These are phyloP conservation scores for Tribolium freemani DNA, from an alignment of 2,888 invertebrate genomes.

Conservation along the genomic window DNA sequence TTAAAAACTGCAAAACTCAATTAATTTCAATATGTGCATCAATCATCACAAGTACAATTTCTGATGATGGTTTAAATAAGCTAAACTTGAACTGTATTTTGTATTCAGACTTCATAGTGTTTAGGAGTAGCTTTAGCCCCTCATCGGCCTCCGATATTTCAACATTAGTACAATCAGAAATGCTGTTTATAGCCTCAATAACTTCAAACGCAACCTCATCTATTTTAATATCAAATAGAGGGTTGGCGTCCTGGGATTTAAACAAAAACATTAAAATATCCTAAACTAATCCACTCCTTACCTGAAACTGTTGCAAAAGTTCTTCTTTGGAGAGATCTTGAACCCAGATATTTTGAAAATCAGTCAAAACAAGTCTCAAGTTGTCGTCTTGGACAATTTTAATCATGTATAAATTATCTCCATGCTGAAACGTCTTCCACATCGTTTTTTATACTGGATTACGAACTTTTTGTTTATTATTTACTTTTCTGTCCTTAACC, in stretches of 20 bases:
- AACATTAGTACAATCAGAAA: slow-evolving; percentile 39
- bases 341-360: slow-evolving; percentile 60
- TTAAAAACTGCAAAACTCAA: slow-evolving; percentile 48
- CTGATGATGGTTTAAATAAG: slow-evolving; percentile 40
- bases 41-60: slow-evolving; percentile 38
- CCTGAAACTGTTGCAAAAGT: slow-evolving; percentile 57
- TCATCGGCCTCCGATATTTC: slow-evolving; percentile 41
- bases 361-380: slow-evolving; percentile 53
- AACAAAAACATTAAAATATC: too few species aligned
- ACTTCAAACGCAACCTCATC: slow-evolving; percentile 46
- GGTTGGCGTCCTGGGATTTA: slow-evolving; percentile 58
- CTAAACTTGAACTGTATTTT: slow-evolving; percentile 37
- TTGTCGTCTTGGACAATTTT: slow-evolving; percentile 44
- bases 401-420: slow-evolving; percentile 55
- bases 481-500: too few species aligned
- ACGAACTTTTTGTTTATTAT: too few species aligned
- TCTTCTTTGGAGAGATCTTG: slow-evolving; percentile 51
- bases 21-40: not conserved
- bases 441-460: slow-evolving; percentile 35
- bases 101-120: slow-evolving; percentile 42
- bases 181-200: slow-evolving; percentile 44
- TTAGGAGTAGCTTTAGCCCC: slow-evolving; percentile 44
- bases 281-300: slow-evolving; percentile 38
- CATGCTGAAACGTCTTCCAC: slow-evolving; percentile 58
- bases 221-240: slow-evolving; percentile 55